These are phyloP conservation scores for Agelaius tricolor DNA, from an alignment of 2,113 vertebrate species.

Conservation along the genomic window DNA sequence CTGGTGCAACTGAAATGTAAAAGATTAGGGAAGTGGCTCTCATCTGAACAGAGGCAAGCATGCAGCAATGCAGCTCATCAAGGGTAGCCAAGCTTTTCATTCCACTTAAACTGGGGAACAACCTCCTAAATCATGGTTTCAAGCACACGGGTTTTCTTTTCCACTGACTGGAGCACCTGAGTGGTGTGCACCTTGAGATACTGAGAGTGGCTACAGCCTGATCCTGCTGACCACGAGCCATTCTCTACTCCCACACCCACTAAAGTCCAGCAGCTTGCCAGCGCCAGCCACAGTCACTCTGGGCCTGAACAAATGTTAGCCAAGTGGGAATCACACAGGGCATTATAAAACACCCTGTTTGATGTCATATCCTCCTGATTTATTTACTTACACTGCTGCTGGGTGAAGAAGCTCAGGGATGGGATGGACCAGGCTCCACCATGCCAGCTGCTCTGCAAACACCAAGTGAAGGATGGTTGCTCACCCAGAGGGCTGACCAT, in stretches of 20 bases:
- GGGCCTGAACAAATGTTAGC: not conserved
- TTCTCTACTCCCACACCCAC: not conserved
- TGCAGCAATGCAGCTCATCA: not conserved
- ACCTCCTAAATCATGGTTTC: not conserved
- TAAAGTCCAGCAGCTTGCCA: not conserved
- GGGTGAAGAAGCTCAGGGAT: not conserved
- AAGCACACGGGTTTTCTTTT: not conserved
- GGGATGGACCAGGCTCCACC: not conserved
- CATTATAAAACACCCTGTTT: not conserved
- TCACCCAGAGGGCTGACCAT: not conserved
- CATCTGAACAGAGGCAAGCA: not conserved
- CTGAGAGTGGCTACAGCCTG: not conserved
- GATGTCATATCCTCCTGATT: not conserved
- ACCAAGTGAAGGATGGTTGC: not conserved
- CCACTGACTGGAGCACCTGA: not conserved
- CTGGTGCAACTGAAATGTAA: not conserved
- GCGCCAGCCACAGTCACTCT: fast-evolving
- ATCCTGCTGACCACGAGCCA: not conserved
- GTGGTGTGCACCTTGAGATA: not conserved
- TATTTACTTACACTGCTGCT: not conserved
- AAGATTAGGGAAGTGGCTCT: not conserved
- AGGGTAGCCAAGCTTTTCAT: not conserved
- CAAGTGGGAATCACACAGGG: not conserved
- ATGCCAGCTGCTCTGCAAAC: not conserved
- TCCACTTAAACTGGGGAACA: not conserved